These are phyloP conservation scores for Pao palembangensis DNA, from an alignment of 2,113 vertebrate species.

Conservation along the genomic window DNA sequence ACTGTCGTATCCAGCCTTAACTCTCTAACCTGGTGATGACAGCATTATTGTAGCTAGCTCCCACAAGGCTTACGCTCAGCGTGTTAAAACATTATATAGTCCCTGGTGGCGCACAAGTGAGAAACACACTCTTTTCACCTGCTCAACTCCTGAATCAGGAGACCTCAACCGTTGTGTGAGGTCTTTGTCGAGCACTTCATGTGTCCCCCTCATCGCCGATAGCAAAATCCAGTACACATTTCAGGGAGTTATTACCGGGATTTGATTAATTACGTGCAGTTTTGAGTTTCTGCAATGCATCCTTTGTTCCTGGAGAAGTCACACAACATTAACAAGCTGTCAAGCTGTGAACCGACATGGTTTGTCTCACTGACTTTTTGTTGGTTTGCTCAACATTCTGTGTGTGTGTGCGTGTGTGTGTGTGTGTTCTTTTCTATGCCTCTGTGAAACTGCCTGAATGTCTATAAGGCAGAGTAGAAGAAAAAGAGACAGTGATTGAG, in stretches of 20 bases:
- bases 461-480: background rate
- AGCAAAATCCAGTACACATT: slow-evolving; percentile 59
- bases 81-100: slow-evolving; percentile 50
- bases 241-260: slow-evolving; percentile 57
- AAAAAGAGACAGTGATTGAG: slow-evolving; percentile 11
- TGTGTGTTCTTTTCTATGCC: too few species aligned
- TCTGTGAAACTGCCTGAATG: background rate
- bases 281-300: slow-evolving; percentile 52
- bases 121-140: slow-evolving; percentile 52
- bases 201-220: slow-evolving; percentile 40
- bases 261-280: slow-evolving; percentile 57
- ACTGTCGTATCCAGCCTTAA: slow-evolving; percentile 28
- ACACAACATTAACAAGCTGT: slow-evolving; percentile 65
- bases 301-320: slow-evolving; percentile 56
- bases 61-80: slow-evolving; percentile 33
- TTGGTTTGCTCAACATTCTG: slow-evolving; percentile 14
- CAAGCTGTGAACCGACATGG: slow-evolving; percentile 56
- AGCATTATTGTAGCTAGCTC: slow-evolving; percentile 53
- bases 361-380: slow-evolving; percentile 46
- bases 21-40: slow-evolving; percentile 55
- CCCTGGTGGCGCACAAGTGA: slow-evolving; percentile 24
- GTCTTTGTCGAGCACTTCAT: slow-evolving; percentile 41
- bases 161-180: slow-evolving; percentile 44
- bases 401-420: background rate
- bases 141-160: slow-evolving; percentile 18